Evolutionary conservation across 2,113 vertebrate species (phyloP).

Genomic region (Cryptomyrus ogoouensis): DNA sequence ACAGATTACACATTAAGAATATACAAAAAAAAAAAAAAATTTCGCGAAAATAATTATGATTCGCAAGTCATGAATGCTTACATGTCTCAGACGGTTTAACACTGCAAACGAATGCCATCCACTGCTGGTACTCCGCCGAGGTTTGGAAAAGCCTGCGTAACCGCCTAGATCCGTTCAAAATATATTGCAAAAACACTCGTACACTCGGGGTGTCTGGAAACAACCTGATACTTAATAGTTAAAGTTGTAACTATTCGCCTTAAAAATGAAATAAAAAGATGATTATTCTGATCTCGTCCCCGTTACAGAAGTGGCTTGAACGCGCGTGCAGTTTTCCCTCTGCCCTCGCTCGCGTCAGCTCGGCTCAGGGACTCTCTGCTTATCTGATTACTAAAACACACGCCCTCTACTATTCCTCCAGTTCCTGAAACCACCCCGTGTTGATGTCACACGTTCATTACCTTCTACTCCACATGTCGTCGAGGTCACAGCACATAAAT

Average conservation of each 20-base stretch:
- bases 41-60: background rate
- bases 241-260: background rate
- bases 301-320: background rate
- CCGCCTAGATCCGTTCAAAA: slow-evolving; percentile 8
- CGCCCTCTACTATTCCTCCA: slow-evolving; percentile 14
- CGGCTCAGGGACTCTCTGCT: slow-evolving; percentile 17
- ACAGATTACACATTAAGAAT: background rate
- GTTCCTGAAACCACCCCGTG: slow-evolving; percentile 17
- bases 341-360: slow-evolving; percentile 1
- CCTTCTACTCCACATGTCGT: background rate
- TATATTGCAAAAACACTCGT: background rate
- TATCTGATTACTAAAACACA: slow-evolving; percentile 12
- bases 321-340: background rate
- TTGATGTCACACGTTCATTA: slow-evolving; percentile 1
- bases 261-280: background rate
- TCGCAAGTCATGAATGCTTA: background rate
- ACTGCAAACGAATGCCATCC: background rate
- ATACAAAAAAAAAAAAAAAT: background rate
- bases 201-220: background rate
- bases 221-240: background rate
- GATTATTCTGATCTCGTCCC: background rate
- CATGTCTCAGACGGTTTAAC: background rate
- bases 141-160: background rate
- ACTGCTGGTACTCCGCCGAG: background rate
- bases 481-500: background rate